Conservation (phyloP, 2,113 vertebrate genomes). For the Athene cunicularia region DNA sequence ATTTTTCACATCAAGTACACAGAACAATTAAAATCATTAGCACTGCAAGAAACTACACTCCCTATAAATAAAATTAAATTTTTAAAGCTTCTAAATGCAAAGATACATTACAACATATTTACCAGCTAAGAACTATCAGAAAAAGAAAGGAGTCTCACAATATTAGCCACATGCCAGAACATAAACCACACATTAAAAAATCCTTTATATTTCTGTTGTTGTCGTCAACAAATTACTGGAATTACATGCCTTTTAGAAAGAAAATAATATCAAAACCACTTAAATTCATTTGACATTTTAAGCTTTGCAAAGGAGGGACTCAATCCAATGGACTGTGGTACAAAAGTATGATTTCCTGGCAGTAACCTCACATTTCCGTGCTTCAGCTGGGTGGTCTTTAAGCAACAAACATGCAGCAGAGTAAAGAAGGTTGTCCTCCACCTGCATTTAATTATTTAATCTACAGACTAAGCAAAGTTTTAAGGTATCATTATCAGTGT, state of each 20-base stretch:
- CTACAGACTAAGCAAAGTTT: background rate
- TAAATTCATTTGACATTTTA: background rate
- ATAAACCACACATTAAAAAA: background rate
- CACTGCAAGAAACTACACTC: background rate
- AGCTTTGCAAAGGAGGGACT: background rate
- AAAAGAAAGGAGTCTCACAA: background rate
- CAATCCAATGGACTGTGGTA: background rate
- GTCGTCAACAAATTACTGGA: background rate
- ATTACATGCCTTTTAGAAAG: background rate
- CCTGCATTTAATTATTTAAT: background rate
- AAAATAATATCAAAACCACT: background rate
- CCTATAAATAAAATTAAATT: background rate
- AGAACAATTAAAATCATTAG: conserved; percentile 3
- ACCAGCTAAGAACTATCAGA: background rate
- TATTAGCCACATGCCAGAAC: background rate
- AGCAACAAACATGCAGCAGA: background rate
- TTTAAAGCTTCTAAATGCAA: background rate
- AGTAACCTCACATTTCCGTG: background rate
- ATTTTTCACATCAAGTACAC: background rate
- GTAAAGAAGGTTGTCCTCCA: background rate
- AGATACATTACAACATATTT: background rate
- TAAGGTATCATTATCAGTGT: background rate
- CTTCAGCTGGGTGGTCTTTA: background rate
- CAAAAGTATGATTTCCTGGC: background rate
- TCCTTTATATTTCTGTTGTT: background rate